Percentiles rank a stretch among this genome's conserved stretches.
Conservation (phyloP, 2,113 vertebrate genomes). For the Lagopus muta region DNA sequence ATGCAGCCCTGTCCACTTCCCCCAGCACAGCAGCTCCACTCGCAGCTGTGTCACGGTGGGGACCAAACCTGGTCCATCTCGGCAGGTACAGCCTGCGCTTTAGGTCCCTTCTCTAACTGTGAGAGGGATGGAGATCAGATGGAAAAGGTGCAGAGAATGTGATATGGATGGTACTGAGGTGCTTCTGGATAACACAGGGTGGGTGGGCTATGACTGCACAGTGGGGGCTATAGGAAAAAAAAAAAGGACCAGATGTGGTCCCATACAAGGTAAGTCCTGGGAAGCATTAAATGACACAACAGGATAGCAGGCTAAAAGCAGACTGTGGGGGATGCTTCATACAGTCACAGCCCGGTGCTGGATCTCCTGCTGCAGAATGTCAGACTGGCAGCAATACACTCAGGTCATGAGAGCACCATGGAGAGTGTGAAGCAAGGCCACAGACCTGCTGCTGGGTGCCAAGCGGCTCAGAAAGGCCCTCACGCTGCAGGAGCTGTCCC, state of each 20-base stretch:
- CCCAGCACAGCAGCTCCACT: neutral
- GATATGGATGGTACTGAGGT: fast-evolving
- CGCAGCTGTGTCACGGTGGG: neutral
- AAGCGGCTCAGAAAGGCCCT: neutral
- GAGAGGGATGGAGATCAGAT: neutral
- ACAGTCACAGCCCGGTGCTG: fast-evolving
- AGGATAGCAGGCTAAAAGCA: neutral
- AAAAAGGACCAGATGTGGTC: neutral
- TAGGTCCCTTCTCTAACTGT: neutral
- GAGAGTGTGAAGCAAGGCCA: neutral
- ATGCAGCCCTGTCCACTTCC: neutral
- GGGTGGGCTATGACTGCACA: neutral
- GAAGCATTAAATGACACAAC: neutral
- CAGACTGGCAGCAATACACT: fast-evolving
- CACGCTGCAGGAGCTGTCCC: neutral
- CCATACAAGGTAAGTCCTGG: neutral
- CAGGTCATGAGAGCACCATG: fast-evolving
- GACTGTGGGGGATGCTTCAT: fast-evolving
- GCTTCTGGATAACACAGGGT: neutral
- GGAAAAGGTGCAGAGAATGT: neutral
- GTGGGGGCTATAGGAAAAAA: neutral
- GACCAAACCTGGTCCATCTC: neutral
- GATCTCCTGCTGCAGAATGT: neutral
- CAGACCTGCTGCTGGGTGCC: neutral
- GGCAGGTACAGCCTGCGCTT: neutral